A percentile compares a stretch with the other conserved stretches of the same genome.
These are phyloP conservation scores for Alloplasta piceator DNA, from an alignment of 2,888 invertebrate species.

Conservation along the genomic window DNA sequence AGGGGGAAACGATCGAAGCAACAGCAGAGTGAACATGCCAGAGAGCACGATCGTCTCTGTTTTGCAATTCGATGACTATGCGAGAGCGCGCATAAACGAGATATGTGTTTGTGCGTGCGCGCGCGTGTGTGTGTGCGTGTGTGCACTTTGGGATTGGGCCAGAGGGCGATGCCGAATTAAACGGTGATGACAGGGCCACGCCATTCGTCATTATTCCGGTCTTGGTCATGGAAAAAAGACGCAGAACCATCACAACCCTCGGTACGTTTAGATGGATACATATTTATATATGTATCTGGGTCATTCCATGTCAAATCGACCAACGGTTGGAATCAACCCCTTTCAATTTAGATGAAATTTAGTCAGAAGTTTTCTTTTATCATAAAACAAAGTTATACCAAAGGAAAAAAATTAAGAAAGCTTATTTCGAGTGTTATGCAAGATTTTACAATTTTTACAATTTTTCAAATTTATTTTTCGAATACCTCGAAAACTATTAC, in stretches of 20 bases:
- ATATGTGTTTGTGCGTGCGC: not conserved
- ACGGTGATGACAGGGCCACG: conserved; percentile 49
- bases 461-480: too few species aligned
- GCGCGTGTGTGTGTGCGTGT: not conserved
- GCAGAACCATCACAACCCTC: conserved; percentile 14
- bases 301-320: too few species aligned
- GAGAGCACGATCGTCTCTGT: conserved; percentile 19
- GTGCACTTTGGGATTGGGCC: conserved; percentile 12
- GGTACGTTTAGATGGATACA: not conserved
- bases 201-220: conserved; percentile 59
- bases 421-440: too few species aligned
- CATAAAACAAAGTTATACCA: too few species aligned
- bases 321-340: too few species aligned
- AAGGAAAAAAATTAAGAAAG: too few species aligned
- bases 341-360: too few species aligned
- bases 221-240: conserved; percentile 4
- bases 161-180: conserved; percentile 46
- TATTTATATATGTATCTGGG: not conserved
- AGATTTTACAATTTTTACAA: too few species aligned
- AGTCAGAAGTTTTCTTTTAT: too few species aligned
- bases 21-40: conserved; percentile 14
- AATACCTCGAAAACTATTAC: too few species aligned
- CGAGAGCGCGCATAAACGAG: not conserved
- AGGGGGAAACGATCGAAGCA: conserved; percentile 19
- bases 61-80: conserved; percentile 55